phyloP scores from a whole-genome alignment of 2,113 vertebrate genomes.

The Lichenostomus cassidix region DNA sequence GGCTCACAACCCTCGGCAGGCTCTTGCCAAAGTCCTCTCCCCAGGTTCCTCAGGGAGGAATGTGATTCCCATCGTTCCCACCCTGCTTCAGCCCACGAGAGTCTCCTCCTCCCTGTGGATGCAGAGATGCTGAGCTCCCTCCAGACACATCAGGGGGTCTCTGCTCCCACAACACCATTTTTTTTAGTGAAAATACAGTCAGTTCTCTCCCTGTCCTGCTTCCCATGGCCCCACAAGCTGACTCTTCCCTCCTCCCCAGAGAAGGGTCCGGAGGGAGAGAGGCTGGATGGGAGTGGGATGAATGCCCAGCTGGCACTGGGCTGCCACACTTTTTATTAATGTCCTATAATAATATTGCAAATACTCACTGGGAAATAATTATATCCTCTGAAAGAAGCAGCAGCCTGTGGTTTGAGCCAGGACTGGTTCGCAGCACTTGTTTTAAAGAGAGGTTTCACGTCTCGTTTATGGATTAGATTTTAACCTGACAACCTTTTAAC shows the following conservation, averaged over 20 bases:
- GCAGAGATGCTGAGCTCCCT: neutral
- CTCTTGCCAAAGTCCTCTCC: neutral
- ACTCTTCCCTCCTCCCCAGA: neutral
- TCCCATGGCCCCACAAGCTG: rapidly evolving
- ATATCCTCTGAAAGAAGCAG: constrained; percentile 19
- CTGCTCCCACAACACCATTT: neutral
- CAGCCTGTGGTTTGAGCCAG: constrained; percentile 6
- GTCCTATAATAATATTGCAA: neutral
- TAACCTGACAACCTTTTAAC: constrained; percentile 59
- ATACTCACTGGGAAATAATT: constrained; percentile 7
- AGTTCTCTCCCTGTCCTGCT: neutral
- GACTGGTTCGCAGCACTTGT: neutral
- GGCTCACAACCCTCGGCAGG: neutral
- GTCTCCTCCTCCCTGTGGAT: neutral
- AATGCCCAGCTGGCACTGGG: neutral
- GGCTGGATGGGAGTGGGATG: neutral
- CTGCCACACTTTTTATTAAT: neutral
- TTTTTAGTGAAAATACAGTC: rapidly evolving
- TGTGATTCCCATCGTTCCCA: rapidly evolving
- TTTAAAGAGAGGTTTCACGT: constrained; percentile 21
- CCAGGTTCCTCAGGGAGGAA: neutral
- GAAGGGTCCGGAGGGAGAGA: neutral
- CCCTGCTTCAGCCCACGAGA: neutral
- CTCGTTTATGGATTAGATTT: constrained; percentile 57
- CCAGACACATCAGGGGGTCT: neutral